phyloP scores from a whole-genome alignment of 2,888 invertebrate species.

The Synanthedon formicaeformis region DNA sequence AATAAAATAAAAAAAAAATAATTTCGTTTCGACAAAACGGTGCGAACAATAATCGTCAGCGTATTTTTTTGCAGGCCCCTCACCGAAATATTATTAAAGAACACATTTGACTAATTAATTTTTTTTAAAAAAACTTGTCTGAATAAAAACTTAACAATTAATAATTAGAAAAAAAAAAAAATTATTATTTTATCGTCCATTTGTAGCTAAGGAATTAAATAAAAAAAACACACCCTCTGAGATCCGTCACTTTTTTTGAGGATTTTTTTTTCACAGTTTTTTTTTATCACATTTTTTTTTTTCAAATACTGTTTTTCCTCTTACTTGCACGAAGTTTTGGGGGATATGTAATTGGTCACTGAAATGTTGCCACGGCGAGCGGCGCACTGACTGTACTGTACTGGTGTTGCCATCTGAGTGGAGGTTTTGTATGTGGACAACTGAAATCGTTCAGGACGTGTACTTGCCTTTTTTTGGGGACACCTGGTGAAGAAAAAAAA shows the following conservation, averaged over 20 bases:
- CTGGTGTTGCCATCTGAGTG: constrained; percentile 34
- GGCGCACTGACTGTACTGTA: constrained; percentile 12
- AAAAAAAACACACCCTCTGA: constrained; percentile 49
- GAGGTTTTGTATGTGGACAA: constrained; percentile 39
- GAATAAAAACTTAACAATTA: constrained; percentile 6
- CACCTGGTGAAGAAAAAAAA: constrained; percentile 27
- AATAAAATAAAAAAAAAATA: too few species aligned
- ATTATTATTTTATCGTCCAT: constrained; percentile 32
- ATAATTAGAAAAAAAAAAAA: constrained; percentile 23
- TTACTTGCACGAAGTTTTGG: constrained; percentile 27
- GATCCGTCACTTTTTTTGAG: constrained; percentile 63
- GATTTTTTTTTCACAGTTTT: constrained; percentile 49
- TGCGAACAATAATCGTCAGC: too few species aligned
- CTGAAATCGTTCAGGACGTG: constrained; percentile 51
- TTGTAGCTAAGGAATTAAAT: constrained; percentile 45
- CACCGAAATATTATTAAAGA: constrained; percentile 12
- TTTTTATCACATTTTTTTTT: constrained; percentile 60
- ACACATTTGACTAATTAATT: constrained; percentile 39
- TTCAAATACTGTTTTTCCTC: constrained; percentile 48
- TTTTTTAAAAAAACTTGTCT: constrained; percentile 9
- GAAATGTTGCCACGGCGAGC: constrained; percentile 17
- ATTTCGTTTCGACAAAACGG: too few species aligned
- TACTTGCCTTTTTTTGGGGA: constrained; percentile 50
- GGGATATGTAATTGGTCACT: constrained; percentile 20
- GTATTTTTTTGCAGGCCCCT: too few species aligned